Evolutionary conservation across 2,113 vertebrate genomes (phyloP).

Genomic region (Sisor rabdophorus): DNA sequence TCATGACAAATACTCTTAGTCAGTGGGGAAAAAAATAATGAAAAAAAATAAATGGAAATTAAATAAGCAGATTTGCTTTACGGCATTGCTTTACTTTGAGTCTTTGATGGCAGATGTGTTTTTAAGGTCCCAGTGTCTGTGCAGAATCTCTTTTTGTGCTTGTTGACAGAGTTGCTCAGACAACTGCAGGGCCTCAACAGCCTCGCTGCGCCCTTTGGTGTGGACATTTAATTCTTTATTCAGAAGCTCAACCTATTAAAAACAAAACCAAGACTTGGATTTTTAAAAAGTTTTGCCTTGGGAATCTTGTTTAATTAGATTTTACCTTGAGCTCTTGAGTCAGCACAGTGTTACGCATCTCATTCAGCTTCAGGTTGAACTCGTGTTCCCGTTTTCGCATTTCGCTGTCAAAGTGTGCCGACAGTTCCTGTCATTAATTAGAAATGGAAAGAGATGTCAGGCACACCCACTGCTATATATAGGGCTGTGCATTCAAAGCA

Average conservation of each 20-base stretch:
- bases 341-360: conserved; percentile 62
- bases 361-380: conserved; percentile 65
- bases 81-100: conserved; percentile 57
- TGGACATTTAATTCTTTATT: conserved; percentile 65
- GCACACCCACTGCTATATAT: not conserved
- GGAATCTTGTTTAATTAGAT: not conserved
- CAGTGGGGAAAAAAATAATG: not conserved
- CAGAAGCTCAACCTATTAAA: conserved; percentile 68
- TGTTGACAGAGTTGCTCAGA: conserved; percentile 56
- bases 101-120: conserved; percentile 65
- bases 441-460: not conserved
- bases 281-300: too few relatives aligned
- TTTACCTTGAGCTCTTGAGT: conserved; percentile 72
- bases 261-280: not conserved
- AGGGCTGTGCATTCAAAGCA: not conserved
- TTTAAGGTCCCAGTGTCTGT: conserved; percentile 59
- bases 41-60: not conserved
- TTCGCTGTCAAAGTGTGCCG: conserved; percentile 65
- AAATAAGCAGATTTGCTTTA: not conserved
- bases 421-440: conserved; percentile 66
- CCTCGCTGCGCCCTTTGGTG: conserved; percentile 54
- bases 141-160: conserved; percentile 60
- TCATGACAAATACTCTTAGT: conserved; percentile 15
- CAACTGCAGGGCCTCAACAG: conserved; percentile 56
- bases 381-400: conserved; percentile 64